Conservation (phyloP, 2,797 vertebrate genomes). For the Setipinna tenuifilis region DNA sequence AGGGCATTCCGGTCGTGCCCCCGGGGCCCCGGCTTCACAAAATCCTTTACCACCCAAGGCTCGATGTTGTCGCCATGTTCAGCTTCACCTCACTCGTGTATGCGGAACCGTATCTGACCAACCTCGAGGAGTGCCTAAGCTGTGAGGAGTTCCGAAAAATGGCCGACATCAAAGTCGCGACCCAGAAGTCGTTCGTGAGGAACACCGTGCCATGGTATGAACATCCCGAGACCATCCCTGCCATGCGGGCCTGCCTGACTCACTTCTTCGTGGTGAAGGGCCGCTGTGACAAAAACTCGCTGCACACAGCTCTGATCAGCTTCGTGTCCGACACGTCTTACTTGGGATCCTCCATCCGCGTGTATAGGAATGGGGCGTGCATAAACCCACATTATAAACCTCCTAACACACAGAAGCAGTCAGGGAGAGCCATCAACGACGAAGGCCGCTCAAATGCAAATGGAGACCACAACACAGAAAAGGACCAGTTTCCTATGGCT, state of each 20-base stretch:
- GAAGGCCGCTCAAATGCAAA: background rate
- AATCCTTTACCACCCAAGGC: background rate
- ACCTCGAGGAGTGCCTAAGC: constrained; percentile 4
- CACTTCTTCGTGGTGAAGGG: background rate
- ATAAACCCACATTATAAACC: constrained; percentile 3
- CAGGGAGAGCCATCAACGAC: background rate
- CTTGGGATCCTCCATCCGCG: constrained; percentile 2
- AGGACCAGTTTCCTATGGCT: background rate
- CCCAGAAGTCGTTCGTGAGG: background rate
- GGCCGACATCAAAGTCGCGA: background rate
- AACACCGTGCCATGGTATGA: constrained; percentile 9
- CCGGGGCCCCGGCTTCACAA: background rate
- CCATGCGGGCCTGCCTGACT: background rate
- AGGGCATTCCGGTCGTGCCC: background rate
- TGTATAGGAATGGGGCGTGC: background rate
- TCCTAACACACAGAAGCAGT: background rate
- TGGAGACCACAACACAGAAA: background rate
- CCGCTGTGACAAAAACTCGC: constrained; percentile 3
- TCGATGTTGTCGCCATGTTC: background rate
- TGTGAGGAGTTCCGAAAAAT: background rate
- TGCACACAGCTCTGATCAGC: constrained; percentile 9
- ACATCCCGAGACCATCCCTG: background rate
- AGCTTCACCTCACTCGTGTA: constrained; percentile 6
- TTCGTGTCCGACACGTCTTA: background rate
- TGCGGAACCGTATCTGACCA: background rate